These are phyloP conservation scores for Amphipoea oculea DNA, from an alignment of 2,888 invertebrate species.

Conservation along the genomic window DNA sequence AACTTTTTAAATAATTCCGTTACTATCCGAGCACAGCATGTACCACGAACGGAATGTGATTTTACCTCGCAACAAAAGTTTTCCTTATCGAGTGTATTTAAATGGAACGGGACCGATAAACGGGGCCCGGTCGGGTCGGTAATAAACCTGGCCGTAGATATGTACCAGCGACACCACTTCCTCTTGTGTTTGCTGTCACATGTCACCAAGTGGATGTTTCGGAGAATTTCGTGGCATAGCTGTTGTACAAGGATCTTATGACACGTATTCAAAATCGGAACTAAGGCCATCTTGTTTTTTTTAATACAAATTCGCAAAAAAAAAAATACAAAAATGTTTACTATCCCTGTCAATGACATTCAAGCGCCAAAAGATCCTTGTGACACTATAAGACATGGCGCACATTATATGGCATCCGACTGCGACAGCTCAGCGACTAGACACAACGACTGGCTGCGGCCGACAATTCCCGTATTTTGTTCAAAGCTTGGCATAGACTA, in stretches of 20 bases:
- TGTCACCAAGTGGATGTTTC: slow-evolving; percentile 13
- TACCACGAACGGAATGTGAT: slow-evolving; percentile 62
- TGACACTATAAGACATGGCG: background rate
- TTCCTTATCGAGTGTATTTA: slow-evolving; percentile 76
- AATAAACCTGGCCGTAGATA: slow-evolving; percentile 70
- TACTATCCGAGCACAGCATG: slow-evolving; percentile 47
- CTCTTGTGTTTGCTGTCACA: slow-evolving; percentile 50
- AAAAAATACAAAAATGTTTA: background rate
- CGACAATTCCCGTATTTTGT: background rate
- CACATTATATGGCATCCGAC: background rate
- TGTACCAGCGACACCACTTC: slow-evolving; percentile 64
- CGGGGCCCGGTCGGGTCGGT: slow-evolving; percentile 73
- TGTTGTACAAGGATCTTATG: background rate
- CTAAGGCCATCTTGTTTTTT: background rate
- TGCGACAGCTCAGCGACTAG: background rate
- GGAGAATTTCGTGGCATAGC: background rate
- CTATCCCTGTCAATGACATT: background rate
- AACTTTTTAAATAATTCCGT: slow-evolving; percentile 35
- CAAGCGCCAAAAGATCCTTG: background rate
- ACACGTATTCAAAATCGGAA: background rate
- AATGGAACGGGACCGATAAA: slow-evolving; percentile 79
- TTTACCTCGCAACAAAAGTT: slow-evolving; percentile 77
- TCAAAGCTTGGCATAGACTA: background rate
- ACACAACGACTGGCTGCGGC: background rate
- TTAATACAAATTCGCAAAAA: too few species aligned